Base-by-base conservation (phyloP, 1,140 invertebrate genomes). In the Drosophila busckii region DNA sequence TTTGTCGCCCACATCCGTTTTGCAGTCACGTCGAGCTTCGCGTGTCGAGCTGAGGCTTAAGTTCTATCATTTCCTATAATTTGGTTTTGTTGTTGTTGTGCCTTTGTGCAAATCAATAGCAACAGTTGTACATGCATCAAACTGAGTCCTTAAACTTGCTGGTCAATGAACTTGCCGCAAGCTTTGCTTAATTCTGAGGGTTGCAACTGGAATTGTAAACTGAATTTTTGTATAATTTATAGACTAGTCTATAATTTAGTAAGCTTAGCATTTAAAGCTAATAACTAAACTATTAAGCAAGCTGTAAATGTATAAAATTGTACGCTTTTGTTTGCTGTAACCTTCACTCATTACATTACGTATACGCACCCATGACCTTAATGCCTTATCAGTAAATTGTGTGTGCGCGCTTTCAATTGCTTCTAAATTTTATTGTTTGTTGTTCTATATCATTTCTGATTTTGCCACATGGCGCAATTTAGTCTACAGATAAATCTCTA, bases 1-100 rank as follows among this genome's bases (percentile, higher is more conserved):
- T 61, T 61, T 35, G 50, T 34, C 46, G 52, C 32, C 58, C 58
- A 66, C 63, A 55, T 61, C 63, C 63, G 59, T n/a, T 19, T 29
- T 50, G 23, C 4, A 25, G 28, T 66, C 49, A 50, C 50, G 50
- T 46, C 50, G 50, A n/a, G n/a, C 20, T 17, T 48, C 7, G 10
- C 6, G 3, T 52, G 41, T n/a, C 25, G 13, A 54, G 23, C 40
- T 19, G 15, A 35, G 53, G 37, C 37, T 56, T 37, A 46, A 41
- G 25, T 23, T 48, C 17, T 13, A 8, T 32, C n/a, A 16, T 29
- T 17, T 29, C 29, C 17, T 41, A 2, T 9, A n/a, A 13, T 2
- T 52, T 60, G 2, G 3, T 41, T 17, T 32, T 19, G 12, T 54
- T 42, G 58, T 49, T 29, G 38, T 49, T 49, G 32, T 23, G 29